These are phyloP conservation scores for Zaprionus gabonicus DNA, from an alignment of 1,140 invertebrate genomes.

Conservation along the genomic window DNA sequence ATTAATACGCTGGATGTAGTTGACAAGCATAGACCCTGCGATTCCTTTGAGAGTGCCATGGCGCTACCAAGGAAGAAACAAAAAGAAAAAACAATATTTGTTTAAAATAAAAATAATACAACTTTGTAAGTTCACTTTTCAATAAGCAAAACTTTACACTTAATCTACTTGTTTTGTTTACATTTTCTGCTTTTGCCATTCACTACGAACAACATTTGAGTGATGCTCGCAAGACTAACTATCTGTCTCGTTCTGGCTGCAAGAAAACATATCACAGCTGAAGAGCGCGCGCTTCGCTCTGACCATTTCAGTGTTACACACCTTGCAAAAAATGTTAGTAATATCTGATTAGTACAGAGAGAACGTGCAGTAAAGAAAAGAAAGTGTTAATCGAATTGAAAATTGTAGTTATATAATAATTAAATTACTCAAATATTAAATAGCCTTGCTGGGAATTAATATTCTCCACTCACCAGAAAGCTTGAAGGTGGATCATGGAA, in stretches of 20 bases:
- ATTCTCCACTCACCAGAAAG: slow-evolving; percentile 45
- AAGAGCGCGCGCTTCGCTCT: neutral
- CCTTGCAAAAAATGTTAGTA: neutral
- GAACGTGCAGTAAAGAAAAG: neutral
- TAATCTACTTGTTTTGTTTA: neutral
- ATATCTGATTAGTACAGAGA: neutral
- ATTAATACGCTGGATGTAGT: slow-evolving; percentile 28
- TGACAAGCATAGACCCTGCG: slow-evolving; percentile 22
- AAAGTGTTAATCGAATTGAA: no score
- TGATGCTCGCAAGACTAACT: neutral
- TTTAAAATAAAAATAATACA: no score
- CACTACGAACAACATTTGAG: neutral
- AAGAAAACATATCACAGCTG: neutral
- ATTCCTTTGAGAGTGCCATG: slow-evolving; percentile 19
- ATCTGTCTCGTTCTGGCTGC: neutral
- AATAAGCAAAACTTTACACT: neutral
- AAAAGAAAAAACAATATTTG: neutral
- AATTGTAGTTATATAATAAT: no score
- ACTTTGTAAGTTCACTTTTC: no score
- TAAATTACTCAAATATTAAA: no score
- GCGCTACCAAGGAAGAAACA: neutral
- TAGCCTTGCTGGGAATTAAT: neutral
- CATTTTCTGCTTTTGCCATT: neutral
- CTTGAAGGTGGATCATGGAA: slow-evolving; percentile 51
- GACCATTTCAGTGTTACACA: neutral